Evolutionary conservation across 2,113 vertebrate species (phyloP).

Genomic region (Mirounga angustirostris): DNA sequence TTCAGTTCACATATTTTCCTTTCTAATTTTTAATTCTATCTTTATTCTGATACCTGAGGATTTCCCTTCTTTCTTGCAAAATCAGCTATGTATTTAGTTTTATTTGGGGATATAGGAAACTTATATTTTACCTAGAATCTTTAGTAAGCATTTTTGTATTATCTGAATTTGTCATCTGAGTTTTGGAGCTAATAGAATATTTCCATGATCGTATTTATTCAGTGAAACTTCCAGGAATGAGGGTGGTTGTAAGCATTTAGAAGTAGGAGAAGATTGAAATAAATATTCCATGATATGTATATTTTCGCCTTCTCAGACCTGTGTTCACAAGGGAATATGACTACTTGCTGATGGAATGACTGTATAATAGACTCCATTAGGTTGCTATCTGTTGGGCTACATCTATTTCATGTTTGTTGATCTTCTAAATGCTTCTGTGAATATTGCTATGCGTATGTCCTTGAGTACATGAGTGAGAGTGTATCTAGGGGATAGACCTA

Average conservation of each 20-base stretch:
- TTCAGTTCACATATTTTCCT: background rate
- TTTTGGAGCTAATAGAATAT: background rate
- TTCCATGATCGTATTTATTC: background rate
- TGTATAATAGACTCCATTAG: background rate
- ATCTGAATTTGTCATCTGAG: background rate
- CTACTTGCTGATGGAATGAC: background rate
- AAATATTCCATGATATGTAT: background rate
- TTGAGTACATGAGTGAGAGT: background rate
- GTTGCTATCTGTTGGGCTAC: background rate
- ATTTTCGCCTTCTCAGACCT: background rate
- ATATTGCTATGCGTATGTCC: background rate
- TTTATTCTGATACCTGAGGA: conserved; percentile 38
- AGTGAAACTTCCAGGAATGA: background rate
- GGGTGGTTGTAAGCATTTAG: background rate
- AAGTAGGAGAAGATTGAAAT: conserved; percentile 27
- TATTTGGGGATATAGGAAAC: background rate
- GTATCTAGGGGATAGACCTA: background rate
- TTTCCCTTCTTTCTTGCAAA: conserved; percentile 21
- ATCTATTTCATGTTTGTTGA: conserved; percentile 4
- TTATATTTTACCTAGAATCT: background rate
- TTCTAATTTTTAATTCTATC: background rate
- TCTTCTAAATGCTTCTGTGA: background rate
- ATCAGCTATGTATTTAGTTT: background rate
- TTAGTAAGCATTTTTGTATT: background rate
- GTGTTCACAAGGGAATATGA: background rate